phyloP scores from a whole-genome alignment of 1,140 invertebrate species.

The Drosophila ananassae region DNA sequence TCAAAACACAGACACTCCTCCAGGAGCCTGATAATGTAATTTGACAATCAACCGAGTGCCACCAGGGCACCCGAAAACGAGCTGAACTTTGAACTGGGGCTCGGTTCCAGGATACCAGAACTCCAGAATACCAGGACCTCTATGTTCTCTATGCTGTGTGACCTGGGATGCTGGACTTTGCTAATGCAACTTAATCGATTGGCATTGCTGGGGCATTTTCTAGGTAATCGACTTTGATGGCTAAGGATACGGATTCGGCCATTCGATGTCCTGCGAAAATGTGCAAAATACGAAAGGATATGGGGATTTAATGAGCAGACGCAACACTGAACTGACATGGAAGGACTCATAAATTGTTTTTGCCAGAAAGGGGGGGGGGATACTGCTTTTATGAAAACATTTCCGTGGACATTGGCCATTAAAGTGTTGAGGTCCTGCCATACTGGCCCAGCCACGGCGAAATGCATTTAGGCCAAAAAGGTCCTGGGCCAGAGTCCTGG shows the following conservation, averaged over 20 bases:
- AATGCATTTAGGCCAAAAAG: slow-evolving; percentile 54
- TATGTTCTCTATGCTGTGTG: not conserved
- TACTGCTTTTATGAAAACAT: slow-evolving; percentile 70
- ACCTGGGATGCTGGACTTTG: not conserved
- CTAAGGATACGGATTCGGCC: slow-evolving; percentile 8
- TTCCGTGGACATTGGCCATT: slow-evolving; percentile 33
- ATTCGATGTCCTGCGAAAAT: slow-evolving; percentile 33
- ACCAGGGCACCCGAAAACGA: slow-evolving; percentile 36
- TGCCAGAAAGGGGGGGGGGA: not conserved
- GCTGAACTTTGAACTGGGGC: slow-evolving; percentile 14
- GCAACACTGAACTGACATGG: slow-evolving; percentile 40
- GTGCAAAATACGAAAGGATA: slow-evolving; percentile 3
- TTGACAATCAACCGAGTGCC: slow-evolving; percentile 72
- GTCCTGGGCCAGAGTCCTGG: slow-evolving; percentile 18
- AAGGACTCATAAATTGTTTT: slow-evolving; percentile 65
- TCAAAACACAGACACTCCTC: slow-evolving; percentile 69
- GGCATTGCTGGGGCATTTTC: slow-evolving; percentile 68
- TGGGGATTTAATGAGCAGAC: slow-evolving; percentile 47
- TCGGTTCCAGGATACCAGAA: not conserved
- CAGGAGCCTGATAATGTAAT: slow-evolving; percentile 74
- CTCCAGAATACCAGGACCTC: not conserved
- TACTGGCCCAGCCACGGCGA: not conserved
- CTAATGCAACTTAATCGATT: slow-evolving; percentile 74
- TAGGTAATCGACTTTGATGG: slow-evolving; percentile 79
- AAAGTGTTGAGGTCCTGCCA: slow-evolving; percentile 37